These are phyloP conservation scores for Quiscalus mexicanus DNA, from an alignment of 2,113 vertebrate genomes.

Conservation along the genomic window DNA sequence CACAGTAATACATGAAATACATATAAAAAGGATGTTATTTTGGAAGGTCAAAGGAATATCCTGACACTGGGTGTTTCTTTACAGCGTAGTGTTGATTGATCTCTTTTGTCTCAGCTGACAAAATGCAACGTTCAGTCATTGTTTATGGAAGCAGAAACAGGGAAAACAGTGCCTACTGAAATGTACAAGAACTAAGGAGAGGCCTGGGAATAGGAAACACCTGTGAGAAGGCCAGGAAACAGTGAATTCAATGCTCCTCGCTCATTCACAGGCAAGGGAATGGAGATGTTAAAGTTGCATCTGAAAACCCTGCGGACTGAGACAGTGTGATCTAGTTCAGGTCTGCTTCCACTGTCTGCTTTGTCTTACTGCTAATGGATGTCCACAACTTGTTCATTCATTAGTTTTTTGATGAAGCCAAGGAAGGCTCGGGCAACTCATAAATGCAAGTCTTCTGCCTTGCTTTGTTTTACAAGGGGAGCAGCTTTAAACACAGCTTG, in stretches of 20 bases:
- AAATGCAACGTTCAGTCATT: neutral
- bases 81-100: fast-evolving
- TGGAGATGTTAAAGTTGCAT: neutral
- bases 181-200: neutral
- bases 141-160: neutral
- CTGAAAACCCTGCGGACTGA: neutral
- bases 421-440: neutral
- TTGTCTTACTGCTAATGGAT: neutral
- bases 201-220: constrained; percentile 7
- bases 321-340: neutral
- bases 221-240: neutral
- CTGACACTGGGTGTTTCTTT: neutral
- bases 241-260: neutral
- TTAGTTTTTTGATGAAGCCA: neutral
- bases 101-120: neutral
- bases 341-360: neutral
- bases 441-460: neutral
- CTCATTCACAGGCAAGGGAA: neutral
- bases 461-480: neutral
- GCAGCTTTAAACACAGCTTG: neutral
- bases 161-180: neutral
- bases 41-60: neutral
- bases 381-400: neutral
- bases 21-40: neutral
- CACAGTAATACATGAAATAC: neutral